phyloP scores from a whole-genome alignment of 2,888 invertebrate species.

The Ellobium chinense region DNA sequence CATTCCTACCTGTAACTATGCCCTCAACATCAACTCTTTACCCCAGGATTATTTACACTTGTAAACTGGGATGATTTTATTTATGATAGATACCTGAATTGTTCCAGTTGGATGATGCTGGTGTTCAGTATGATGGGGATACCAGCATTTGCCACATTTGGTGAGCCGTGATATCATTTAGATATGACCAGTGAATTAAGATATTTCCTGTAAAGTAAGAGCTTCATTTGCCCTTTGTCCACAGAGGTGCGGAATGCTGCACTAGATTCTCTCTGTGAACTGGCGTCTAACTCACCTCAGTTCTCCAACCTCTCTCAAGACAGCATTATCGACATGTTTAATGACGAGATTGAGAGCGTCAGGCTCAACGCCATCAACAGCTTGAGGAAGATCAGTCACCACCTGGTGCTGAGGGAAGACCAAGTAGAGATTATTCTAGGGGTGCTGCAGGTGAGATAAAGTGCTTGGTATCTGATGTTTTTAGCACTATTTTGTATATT shows the following conservation, averaged over 20 bases:
- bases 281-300: slow-evolving; percentile 89
- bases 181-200: too few relatives aligned
- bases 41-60: too few relatives aligned
- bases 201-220: too few relatives aligned
- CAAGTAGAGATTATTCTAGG: slow-evolving; percentile 97
- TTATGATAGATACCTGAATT: too few relatives aligned
- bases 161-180: too few relatives aligned
- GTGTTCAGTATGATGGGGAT: too few relatives aligned
- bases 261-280: slow-evolving; percentile 93
- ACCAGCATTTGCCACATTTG: too few relatives aligned
- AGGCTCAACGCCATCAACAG: slow-evolving; percentile 96
- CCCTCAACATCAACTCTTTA: too few relatives aligned
- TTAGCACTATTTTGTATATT: neutral
- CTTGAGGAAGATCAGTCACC: slow-evolving; percentile 91
- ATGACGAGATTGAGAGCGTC: slow-evolving; percentile 99
- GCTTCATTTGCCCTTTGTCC: too few relatives aligned
- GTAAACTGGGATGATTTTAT: too few relatives aligned
- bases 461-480: neutral
- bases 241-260: slow-evolving; percentile 95
- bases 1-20: too few relatives aligned
- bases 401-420: slow-evolving; percentile 94
- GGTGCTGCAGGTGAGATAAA: slow-evolving; percentile 87
- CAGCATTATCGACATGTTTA: slow-evolving; percentile 99
- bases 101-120: too few relatives aligned
- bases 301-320: slow-evolving; percentile 94